These are phyloP conservation scores for Drosophila prolongata DNA, from an alignment of 2,888 invertebrate species.

Conservation along the genomic window DNA sequence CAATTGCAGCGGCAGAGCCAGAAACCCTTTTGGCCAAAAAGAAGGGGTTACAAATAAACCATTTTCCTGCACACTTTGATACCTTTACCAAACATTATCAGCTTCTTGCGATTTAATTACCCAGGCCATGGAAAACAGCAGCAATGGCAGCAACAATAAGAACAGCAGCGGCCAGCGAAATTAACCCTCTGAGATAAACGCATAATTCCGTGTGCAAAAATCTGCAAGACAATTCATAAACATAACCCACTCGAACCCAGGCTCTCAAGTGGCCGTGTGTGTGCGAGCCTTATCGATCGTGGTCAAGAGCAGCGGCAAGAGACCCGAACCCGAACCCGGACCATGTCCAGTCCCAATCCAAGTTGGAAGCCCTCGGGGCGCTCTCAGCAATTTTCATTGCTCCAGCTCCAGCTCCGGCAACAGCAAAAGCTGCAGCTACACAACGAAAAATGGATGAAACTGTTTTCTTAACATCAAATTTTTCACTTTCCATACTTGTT, in stretches of 20 bases:
- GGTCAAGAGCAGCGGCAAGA: constrained; percentile 68
- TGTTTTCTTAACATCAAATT: no score
- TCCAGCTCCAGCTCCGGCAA: constrained; percentile 45
- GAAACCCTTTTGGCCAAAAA: constrained; percentile 54
- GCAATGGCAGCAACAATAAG: constrained; percentile 44
- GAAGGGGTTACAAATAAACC: constrained; percentile 28
- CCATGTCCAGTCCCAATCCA: constrained; percentile 64
- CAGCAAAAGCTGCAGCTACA: constrained; percentile 42
- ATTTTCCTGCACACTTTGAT: constrained; percentile 41
- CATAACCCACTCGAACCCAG: constrained; percentile 50
- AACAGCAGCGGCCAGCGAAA: constrained; percentile 44
- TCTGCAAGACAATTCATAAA: constrained; percentile 69
- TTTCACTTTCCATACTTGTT: no score
- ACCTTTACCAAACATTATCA: constrained; percentile 59
- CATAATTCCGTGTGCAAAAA: constrained; percentile 61
- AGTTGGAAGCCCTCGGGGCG: constrained; percentile 80
- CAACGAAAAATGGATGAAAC: neutral
- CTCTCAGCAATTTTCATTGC: constrained; percentile 82
- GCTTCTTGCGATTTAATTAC: constrained; percentile 76
- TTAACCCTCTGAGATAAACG: constrained; percentile 69
- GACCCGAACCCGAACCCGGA: constrained; percentile 55
- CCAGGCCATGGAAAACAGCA: constrained; percentile 56
- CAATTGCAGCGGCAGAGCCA: constrained; percentile 19
- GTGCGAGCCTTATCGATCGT: constrained; percentile 72
- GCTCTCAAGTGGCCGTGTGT: constrained; percentile 16